Conservation (phyloP, 2,888 invertebrate species). For the Eudasyphora cyanicolor region DNA sequence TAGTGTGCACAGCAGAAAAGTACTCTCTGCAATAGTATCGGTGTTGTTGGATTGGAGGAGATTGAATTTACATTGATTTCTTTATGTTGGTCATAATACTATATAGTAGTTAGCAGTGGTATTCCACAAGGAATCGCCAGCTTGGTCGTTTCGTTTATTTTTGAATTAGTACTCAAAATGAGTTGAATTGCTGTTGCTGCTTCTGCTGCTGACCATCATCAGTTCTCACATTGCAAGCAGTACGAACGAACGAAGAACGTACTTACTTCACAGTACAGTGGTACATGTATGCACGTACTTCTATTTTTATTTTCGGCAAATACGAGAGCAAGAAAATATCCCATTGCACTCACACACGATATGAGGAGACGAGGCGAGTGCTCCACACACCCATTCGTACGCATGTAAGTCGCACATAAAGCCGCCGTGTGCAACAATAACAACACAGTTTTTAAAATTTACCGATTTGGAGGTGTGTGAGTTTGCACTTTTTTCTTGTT, state of each 20-base stretch:
- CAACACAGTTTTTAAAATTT: not conserved
- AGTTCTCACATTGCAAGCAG: not conserved
- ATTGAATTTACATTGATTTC: constrained; percentile 16
- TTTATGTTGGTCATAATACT: not conserved
- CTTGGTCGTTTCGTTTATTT: not conserved
- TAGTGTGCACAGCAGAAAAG: too few species aligned
- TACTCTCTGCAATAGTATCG: not conserved
- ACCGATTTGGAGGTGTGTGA: not conserved
- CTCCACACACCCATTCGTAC: not conserved
- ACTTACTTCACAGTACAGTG: too few species aligned
- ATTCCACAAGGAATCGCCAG: not conserved
- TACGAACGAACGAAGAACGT: too few species aligned
- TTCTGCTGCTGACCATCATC: constrained; percentile 1
- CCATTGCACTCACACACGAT: not conserved
- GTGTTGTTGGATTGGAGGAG: not conserved
- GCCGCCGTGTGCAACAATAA: too few species aligned
- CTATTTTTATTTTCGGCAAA: constrained; percentile 3
- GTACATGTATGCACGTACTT: too few species aligned
- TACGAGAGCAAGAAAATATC: not conserved
- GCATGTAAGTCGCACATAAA: not conserved
- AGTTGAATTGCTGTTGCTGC: not conserved
- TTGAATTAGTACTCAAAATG: not conserved
- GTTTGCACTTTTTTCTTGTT: not conserved
- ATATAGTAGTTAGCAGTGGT: not conserved
- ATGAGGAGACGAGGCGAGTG: too few species aligned